Conservation (phyloP, 2,888 invertebrate genomes). For the Ariolimax columbianus region DNA sequence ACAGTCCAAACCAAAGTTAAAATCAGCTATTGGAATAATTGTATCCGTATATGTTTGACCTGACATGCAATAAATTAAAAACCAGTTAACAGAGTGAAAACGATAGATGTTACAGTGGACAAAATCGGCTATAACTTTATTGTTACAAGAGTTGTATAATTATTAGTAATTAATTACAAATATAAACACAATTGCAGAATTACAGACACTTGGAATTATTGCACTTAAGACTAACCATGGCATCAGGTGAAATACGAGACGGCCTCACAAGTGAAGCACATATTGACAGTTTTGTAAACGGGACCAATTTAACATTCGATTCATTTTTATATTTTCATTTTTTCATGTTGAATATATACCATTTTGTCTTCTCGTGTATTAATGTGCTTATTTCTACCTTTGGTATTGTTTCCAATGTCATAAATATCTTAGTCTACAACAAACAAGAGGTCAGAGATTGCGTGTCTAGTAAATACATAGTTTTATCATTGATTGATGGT, state of each 20-base stretch:
- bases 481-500: background rate
- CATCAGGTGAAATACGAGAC: background rate
- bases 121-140: no score
- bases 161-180: no score
- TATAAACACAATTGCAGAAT: no score
- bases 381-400: background rate
- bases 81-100: no score
- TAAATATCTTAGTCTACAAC: background rate
- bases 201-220: no score
- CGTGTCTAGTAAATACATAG: background rate
- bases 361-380: background rate
- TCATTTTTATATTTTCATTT: background rate
- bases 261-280: background rate
- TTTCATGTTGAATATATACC: background rate
- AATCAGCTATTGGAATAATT: no score
- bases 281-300: background rate
- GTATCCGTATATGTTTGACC: no score
- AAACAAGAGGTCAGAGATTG: background rate
- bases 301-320: background rate
- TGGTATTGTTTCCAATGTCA: background rate
- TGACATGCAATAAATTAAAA: no score
- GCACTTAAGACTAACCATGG: no score
- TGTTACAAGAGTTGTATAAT: no score
- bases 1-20: no score
- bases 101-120: no score